Percentiles rank a stretch among this genome's conserved stretches.
These are phyloP conservation scores for Myopa tessellatipennis DNA, from an alignment of 2,888 invertebrate species.

Conservation along the genomic window DNA sequence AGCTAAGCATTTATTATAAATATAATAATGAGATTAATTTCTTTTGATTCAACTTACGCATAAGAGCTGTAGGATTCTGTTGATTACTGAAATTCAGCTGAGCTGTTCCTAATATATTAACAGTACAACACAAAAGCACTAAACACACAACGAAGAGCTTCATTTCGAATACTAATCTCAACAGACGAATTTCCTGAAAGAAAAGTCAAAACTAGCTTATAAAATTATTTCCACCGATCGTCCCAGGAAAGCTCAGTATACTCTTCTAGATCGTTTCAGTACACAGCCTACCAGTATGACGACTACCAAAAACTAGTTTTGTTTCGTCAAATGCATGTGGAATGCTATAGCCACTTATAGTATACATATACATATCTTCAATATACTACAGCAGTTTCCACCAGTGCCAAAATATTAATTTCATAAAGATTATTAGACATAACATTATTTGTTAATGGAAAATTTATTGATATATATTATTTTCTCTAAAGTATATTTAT, in stretches of 20 bases:
- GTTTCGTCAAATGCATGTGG: background rate
- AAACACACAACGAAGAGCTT: background rate
- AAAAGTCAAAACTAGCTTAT: background rate
- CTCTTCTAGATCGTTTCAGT: background rate
- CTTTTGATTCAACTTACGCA: constrained; percentile 21
- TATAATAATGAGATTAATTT: background rate
- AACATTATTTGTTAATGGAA: too few relatives aligned
- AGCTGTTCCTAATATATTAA: background rate
- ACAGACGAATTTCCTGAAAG: background rate
- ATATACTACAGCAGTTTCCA: background rate
- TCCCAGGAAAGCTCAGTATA: background rate
- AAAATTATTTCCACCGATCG: too few relatives aligned
- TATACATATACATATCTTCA: background rate
- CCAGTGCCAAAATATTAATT: too few relatives aligned
- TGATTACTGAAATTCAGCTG: constrained; percentile 10
- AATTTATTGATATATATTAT: too few relatives aligned
- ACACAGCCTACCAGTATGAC: background rate
- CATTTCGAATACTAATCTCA: background rate
- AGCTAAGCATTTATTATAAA: constrained; percentile 48
- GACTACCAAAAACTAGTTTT: constrained; percentile 21
- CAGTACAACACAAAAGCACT: background rate
- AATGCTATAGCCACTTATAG: background rate
- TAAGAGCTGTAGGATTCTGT: background rate
- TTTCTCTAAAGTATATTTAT: too few relatives aligned
- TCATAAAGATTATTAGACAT: too few relatives aligned